A percentile compares a stretch with the other conserved stretches of the same genome.
These are phyloP conservation scores for Oscheius myriophilus DNA, from an alignment of 2,888 invertebrate species.

Conservation along the genomic window DNA sequence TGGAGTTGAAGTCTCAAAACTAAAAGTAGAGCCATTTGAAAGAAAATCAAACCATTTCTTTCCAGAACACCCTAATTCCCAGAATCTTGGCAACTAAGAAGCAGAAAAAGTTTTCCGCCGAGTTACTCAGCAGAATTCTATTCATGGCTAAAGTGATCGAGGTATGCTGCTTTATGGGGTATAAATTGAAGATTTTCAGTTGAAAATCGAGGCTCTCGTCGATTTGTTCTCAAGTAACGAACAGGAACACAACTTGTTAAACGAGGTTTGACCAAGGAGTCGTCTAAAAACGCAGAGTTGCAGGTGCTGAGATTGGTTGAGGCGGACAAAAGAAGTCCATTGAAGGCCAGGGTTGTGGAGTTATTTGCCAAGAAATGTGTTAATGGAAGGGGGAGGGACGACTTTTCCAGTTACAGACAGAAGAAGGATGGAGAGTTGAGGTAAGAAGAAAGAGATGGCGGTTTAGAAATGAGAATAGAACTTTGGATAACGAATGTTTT, in stretches of 20 bases:
- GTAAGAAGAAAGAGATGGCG: too few relatives aligned
- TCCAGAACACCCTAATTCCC: slow-evolving; percentile 40
- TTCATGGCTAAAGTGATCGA: slow-evolving; percentile 38
- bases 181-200: slow-evolving; percentile 8
- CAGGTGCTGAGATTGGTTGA: slow-evolving; percentile 26
- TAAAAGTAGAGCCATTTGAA: slow-evolving; percentile 23
- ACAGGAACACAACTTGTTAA: slow-evolving; percentile 42
- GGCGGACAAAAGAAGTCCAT: slow-evolving; percentile 15
- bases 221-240: slow-evolving; percentile 24
- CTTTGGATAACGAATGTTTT: background rate
- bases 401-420: slow-evolving; percentile 20
- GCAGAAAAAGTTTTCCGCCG: slow-evolving; percentile 33
- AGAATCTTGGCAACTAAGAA: slow-evolving; percentile 34
- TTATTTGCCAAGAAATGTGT: slow-evolving; percentile 29
- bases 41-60: background rate
- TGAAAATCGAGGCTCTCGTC: slow-evolving; percentile 20
- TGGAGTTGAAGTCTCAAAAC: slow-evolving; percentile 33
- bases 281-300: background rate
- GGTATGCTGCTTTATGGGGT: slow-evolving; percentile 13
- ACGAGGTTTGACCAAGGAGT: slow-evolving; percentile 31
- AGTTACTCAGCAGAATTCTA: slow-evolving; percentile 40
- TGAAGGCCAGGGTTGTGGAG: slow-evolving; percentile 22
- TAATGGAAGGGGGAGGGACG: slow-evolving; percentile 20
- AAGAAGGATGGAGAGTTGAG: slow-evolving; percentile 32
- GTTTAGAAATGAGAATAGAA: too few relatives aligned